A percentile compares a stretch with the other conserved stretches of the same genome.
These are phyloP conservation scores for Spodoptera littoralis DNA, from an alignment of 2,888 invertebrate species.

Conservation along the genomic window DNA sequence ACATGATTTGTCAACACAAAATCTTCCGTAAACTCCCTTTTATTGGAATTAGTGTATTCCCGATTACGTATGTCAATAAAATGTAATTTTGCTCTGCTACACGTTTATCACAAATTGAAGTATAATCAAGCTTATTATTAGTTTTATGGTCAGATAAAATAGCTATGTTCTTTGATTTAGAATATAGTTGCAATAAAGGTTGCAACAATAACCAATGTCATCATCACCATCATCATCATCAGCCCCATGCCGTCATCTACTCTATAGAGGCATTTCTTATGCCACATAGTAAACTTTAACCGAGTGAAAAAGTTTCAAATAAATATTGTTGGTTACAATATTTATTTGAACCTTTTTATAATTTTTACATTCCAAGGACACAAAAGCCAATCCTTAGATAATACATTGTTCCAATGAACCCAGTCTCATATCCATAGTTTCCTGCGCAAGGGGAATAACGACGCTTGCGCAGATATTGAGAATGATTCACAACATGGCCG, in stretches of 20 bases:
- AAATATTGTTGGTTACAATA: too few species aligned
- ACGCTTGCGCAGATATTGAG: conserved; percentile 49
- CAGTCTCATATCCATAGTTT: conserved; percentile 52
- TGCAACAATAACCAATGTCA: neutral
- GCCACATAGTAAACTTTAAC: too few species aligned
- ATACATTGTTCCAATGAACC: conserved; percentile 43
- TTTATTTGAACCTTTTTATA: too few species aligned
- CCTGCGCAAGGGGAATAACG: conserved; percentile 62
- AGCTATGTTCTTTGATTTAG: conserved; percentile 1
- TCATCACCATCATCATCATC: too few species aligned
- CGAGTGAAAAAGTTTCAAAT: too few species aligned
- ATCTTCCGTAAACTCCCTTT: conserved; percentile 9
- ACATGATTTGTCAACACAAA: conserved; percentile 1
- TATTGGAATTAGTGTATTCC: conserved; percentile 3
- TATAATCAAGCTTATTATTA: neutral
- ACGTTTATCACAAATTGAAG: neutral
- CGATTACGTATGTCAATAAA: conserved; percentile 18
- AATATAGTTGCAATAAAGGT: neutral
- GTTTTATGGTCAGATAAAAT: conserved; percentile 22
- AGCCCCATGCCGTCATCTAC: too few species aligned
- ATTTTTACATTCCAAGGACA: conserved; percentile 6
- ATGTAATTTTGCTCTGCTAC: too few species aligned
- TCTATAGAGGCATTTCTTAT: too few species aligned
- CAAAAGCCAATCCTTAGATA: conserved; percentile 35
- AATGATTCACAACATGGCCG: conserved; percentile 57